phyloP scores from a whole-genome alignment of 2,113 vertebrate genomes.

The Ailurus styani region DNA sequence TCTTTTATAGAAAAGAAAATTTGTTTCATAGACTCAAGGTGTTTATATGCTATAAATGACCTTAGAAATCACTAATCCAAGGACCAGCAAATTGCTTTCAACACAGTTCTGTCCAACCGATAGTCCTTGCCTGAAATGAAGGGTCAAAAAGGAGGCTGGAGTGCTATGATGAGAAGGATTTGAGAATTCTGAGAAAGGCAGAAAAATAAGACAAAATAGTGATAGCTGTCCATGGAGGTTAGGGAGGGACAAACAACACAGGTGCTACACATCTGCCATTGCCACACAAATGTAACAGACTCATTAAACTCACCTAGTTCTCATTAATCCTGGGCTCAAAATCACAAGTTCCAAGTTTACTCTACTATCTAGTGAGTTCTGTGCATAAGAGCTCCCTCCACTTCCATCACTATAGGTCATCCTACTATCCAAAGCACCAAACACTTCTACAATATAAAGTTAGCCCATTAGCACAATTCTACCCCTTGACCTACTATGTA shows the following conservation, averaged over 20 bases:
- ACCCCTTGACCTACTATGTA: background rate
- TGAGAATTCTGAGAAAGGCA: background rate
- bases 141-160: background rate
- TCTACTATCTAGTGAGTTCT: background rate
- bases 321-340: background rate
- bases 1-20: background rate
- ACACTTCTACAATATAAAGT: background rate
- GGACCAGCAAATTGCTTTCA: background rate
- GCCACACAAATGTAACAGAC: rapidly evolving
- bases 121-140: background rate
- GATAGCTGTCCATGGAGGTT: background rate
- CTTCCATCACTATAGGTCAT: background rate
- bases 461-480: background rate
- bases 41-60: background rate
- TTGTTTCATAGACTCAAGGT: background rate
- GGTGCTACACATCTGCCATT: background rate
- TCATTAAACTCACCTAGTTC: background rate
- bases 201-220: background rate
- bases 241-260: background rate
- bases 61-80: background rate
- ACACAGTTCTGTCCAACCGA: background rate
- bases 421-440: background rate
- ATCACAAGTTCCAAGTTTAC: background rate
- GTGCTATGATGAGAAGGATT: background rate
- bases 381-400: background rate